Evolutionary conservation across 2,113 vertebrate species (phyloP).

Genomic region (Castor canadensis): DNA sequence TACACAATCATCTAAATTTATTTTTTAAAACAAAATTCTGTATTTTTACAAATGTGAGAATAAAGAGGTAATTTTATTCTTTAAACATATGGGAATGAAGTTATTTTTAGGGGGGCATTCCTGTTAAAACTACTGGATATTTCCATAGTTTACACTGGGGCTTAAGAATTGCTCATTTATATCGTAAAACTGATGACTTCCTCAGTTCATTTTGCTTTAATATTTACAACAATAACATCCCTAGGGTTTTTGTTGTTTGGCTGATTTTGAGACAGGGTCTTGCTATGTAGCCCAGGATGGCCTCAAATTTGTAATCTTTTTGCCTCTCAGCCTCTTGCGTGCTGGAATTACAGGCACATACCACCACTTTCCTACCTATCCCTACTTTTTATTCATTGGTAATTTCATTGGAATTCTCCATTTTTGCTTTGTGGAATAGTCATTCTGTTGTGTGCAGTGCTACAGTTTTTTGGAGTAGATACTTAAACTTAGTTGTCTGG

Average conservation of each 20-base stretch:
- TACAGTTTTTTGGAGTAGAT: background rate
- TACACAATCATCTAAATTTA: background rate
- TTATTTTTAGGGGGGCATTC: background rate
- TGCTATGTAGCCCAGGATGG: too few species aligned
- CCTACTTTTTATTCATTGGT: background rate
- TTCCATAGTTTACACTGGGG: background rate
- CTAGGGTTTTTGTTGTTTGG: background rate
- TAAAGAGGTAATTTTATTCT: background rate
- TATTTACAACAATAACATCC: background rate
- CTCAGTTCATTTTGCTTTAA: background rate
- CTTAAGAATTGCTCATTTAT: background rate
- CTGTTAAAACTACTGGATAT: background rate
- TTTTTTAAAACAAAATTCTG: background rate
- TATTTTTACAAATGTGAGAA: background rate
- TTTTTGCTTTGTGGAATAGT: slow-evolving; percentile 20
- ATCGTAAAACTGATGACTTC: slow-evolving; percentile 1
- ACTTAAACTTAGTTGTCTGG: background rate
- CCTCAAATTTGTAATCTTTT: too few species aligned
- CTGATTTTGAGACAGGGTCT: too few species aligned
- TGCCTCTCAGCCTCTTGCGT: too few species aligned
- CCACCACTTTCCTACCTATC: background rate
- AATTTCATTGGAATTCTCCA: background rate
- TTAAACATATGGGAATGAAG: background rate
- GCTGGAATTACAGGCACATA: too few species aligned
- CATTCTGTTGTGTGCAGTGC: background rate